phyloP scores from a whole-genome alignment of 2,888 invertebrate genomes.

The Lochmaea capreae region DNA sequence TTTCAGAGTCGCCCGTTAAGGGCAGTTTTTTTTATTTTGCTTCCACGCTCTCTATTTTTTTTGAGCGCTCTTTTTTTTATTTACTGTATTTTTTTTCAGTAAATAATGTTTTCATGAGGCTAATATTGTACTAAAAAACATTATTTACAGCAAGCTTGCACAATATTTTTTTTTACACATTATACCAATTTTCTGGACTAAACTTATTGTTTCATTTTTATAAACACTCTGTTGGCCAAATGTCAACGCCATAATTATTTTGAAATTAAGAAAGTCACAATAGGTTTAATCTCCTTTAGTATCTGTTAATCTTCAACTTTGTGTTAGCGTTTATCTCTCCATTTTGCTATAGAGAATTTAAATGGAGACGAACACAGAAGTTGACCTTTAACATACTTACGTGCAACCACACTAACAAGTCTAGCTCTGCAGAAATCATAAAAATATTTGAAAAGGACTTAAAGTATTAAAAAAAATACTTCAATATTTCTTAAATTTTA shows the following conservation, averaged over 20 bases:
- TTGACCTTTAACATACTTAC: too few relatives aligned
- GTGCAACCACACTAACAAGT: too few relatives aligned
- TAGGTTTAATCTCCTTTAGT: not conserved
- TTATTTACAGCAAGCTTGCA: not conserved
- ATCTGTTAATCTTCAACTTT: not conserved
- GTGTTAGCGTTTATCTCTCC: not conserved
- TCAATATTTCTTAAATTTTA: too few relatives aligned
- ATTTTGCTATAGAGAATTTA: too few relatives aligned
- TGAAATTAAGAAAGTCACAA: not conserved
- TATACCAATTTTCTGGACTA: not conserved
- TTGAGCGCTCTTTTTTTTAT: constrained; percentile 24
- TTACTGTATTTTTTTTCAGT: constrained; percentile 39
- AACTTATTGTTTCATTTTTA: not conserved
- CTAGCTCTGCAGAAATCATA: too few relatives aligned
- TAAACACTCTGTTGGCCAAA: too few relatives aligned
- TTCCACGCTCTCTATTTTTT: constrained; percentile 19
- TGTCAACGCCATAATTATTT: not conserved
- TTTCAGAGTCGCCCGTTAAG: not conserved
- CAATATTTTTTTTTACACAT: not conserved
- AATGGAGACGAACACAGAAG: too few relatives aligned
- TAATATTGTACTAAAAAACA: constrained; percentile 2
- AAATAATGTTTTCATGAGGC: constrained; percentile 18
- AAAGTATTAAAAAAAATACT: too few relatives aligned
- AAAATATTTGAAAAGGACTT: too few relatives aligned
- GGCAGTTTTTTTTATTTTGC: not conserved